Percentiles rank a stretch among this genome's conserved stretches.
Evolutionary conservation across 2,888 invertebrate species (phyloP).

Genomic region (Campoplex nolae): DNA sequence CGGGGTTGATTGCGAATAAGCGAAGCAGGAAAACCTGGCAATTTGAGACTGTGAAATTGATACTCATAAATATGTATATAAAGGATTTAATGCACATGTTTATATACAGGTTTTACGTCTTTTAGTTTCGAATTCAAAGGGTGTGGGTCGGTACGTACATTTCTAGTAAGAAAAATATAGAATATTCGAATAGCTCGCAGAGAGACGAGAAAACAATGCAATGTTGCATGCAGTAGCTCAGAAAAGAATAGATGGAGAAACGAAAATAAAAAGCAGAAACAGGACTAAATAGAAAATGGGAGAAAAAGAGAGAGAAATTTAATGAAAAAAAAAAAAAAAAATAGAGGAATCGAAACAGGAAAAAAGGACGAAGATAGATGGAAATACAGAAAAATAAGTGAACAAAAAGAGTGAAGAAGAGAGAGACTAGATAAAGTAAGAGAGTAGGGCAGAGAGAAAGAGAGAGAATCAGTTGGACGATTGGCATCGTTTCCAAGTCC

Average conservation of each 20-base stretch:
- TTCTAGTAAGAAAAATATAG: constrained; percentile 26
- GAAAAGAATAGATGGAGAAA: background rate
- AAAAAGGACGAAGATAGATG: background rate
- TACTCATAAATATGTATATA: constrained; percentile 2
- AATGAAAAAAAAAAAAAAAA: background rate
- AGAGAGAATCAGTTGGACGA: constrained; percentile 38
- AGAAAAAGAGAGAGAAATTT: background rate
- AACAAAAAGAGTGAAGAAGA: background rate
- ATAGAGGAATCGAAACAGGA: background rate
- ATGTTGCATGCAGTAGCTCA: background rate
- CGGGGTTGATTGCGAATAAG: constrained; percentile 7
- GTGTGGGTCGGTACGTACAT: background rate
- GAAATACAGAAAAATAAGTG: background rate
- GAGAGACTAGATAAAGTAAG: too few species aligned
- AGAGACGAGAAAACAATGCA: constrained; percentile 47
- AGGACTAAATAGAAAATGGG: background rate
- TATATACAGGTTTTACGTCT: background rate
- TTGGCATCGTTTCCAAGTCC: constrained; percentile 59
- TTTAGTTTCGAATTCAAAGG: background rate
- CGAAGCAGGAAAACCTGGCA: background rate
- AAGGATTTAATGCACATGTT: background rate
- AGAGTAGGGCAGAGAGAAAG: background rate
- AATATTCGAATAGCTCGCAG: background rate
- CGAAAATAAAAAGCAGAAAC: background rate
- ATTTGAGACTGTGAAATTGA: constrained; percentile 4